A percentile compares a stretch with the other conserved stretches of the same genome.
phyloP scores from a whole-genome alignment of 2,113 vertebrate species.

The Phylloscopus whistleri region DNA sequence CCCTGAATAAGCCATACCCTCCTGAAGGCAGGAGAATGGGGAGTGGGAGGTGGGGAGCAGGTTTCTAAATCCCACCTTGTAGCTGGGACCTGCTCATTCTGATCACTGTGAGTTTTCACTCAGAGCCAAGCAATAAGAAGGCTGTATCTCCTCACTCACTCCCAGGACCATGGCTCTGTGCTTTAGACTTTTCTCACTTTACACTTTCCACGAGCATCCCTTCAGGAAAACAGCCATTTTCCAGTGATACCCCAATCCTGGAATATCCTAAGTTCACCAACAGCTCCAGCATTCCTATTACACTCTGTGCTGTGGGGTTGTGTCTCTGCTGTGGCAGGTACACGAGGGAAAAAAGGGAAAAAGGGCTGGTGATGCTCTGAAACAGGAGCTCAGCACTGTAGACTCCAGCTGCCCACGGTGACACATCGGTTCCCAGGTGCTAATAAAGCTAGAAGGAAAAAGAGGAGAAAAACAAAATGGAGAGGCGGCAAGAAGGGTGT shows the following conservation, averaged over 20 bases:
- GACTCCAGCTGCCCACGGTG: fast-evolving
- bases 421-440: not conserved
- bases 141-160: not conserved
- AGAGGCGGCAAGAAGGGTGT: not conserved
- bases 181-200: not conserved
- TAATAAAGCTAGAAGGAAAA: not conserved
- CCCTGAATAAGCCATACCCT: not conserved
- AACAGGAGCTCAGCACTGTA: not conserved
- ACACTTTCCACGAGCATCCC: fast-evolving
- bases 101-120: not conserved
- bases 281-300: not conserved
- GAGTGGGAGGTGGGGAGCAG: not conserved
- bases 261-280: not conserved
- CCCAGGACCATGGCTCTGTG: not conserved
- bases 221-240: not conserved
- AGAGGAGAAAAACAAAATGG: not conserved
- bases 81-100: not conserved
- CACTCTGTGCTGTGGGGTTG: fast-evolving
- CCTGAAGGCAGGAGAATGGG: not conserved
- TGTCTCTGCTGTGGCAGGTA: not conserved
- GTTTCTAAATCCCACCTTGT: not conserved
- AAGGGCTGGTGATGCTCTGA: not conserved
- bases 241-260: not conserved
- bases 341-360: fast-evolving
- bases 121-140: not conserved